Evolutionary conservation across 2,888 invertebrate genomes (phyloP).

Genomic region (Ophion ellenae): DNA sequence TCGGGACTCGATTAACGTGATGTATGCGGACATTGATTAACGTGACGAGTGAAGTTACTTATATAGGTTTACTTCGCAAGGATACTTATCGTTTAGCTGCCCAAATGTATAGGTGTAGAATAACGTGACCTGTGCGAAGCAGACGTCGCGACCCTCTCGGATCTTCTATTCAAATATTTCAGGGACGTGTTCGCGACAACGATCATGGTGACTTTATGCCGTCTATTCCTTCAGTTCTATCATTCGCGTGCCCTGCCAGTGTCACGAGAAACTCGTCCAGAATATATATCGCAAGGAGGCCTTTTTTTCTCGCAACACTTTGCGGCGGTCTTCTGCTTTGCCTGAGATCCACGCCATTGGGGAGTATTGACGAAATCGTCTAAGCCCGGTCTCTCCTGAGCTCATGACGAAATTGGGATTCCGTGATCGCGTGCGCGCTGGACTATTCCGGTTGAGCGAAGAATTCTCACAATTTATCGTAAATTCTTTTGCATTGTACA

Average conservation of each 20-base stretch:
- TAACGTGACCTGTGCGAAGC: neutral
- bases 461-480: slow-evolving; percentile 41
- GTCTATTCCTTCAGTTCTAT: neutral
- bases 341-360: neutral
- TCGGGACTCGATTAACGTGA: no score
- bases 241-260: neutral
- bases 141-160: neutral
- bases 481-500: slow-evolving; percentile 34
- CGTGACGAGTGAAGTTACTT: no score
- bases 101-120: neutral
- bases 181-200: neutral
- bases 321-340: neutral
- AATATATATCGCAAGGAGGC: neutral
- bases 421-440: slow-evolving; percentile 5
- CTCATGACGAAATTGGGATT: slow-evolving; percentile 22
- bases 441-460: slow-evolving; percentile 38
- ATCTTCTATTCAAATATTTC: neutral
- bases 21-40: no score
- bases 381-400: slow-evolving; percentile 2
- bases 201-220: neutral
- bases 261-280: neutral
- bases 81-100: no score
- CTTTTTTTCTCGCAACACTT: neutral
- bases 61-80: no score
- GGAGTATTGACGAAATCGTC: neutral